These are phyloP conservation scores for Ceratina japonica DNA, from an alignment of 1,140 invertebrate genomes.

Conservation along the genomic window DNA sequence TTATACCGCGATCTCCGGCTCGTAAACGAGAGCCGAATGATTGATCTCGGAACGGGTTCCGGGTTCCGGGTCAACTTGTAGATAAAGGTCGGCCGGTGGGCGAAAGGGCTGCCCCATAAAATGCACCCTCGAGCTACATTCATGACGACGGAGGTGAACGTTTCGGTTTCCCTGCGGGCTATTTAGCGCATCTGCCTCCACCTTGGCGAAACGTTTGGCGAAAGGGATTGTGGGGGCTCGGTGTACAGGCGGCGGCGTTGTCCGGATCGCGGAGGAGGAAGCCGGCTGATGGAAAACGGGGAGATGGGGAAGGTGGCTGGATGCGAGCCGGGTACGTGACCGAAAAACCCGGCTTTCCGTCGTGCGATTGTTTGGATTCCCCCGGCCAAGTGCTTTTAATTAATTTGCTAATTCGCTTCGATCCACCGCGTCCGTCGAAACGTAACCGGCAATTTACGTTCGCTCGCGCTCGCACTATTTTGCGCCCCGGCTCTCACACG, in stretches of 20 bases:
- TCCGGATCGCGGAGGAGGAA: conserved; percentile 4
- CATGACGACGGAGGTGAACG: conserved; percentile 51
- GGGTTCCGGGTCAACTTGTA: conserved; percentile 30
- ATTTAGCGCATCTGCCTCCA: conserved; percentile 77
- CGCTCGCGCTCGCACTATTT: neutral
- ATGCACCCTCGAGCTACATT: conserved; percentile 62
- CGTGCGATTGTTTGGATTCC: conserved; percentile 55
- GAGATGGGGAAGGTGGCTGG: conserved; percentile 44
- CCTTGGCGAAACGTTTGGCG: conserved; percentile 39
- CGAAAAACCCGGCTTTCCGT: conserved; percentile 28
- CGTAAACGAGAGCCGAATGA: conserved; percentile 43
- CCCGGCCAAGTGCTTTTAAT: conserved; percentile 58
- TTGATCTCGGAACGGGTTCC: conserved; percentile 50
- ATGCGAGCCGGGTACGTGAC: conserved; percentile 62
- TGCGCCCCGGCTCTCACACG: neutral
- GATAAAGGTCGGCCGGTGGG: conserved; percentile 52
- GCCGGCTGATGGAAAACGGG: conserved; percentile 57
- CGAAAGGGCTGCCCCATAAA: conserved; percentile 57
- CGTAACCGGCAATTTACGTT: conserved; percentile 25
- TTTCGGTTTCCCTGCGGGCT: conserved; percentile 72
- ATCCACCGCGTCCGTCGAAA: conserved; percentile 7
- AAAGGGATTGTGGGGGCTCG: conserved; percentile 19
- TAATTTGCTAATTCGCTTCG: conserved; percentile 61
- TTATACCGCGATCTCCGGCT: neutral
- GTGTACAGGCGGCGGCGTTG: neutral